Base-by-base conservation (phyloP, 2,888 invertebrate genomes). In the Tenthredo mesomela region DNA sequence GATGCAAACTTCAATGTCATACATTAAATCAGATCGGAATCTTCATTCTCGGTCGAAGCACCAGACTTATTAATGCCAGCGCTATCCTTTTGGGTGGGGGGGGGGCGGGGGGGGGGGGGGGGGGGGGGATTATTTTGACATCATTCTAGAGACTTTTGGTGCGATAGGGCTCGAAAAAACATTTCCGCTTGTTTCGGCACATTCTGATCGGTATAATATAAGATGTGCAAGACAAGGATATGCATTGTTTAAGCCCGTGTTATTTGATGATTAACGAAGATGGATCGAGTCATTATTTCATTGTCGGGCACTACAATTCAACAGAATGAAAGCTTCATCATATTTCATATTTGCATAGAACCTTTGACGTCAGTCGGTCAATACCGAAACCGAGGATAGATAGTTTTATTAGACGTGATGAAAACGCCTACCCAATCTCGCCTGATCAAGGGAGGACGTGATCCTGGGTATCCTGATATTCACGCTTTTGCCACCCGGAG, bases 341-440 rank as follows among this genome's bases (percentile, higher is more conserved):
- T 61, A 73, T 73, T 43, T 73, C 73, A 73, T 73, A 29, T 43
- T 73, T 73, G 73, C 73, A 73, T 73, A 21, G 29, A 43, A 73
- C 43, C 43, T 73, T 43, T 43, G 73, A 73, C 37, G 40, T 43
- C 73, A 10, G 73, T 21, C 9, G 40, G 40, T 43, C 73, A 25
- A 40, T 73, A 43, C 43, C 43, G 25, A 73, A 12, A 21, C 73
- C 2, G 40, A 43, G n/a, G 43, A 73, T 73, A 43, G 21, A 73
- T 43, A 73, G 43, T 73, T 73, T 73, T 43, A 43, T 77, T 50
- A 54, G 18, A 50, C 47, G 15, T 77, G 77, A 43, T 77, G 54
- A 77, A 77, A 77, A 50, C 77, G 50, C 50, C 54, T 18, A 33
- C 15, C n/a, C n/a, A 54, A 54, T 77, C 47, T 54, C 15, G 50